Evolutionary conservation across 2,888 invertebrate genomes (phyloP), one percentile per base, ranked within the genome.

Genomic region (Chymomyza amoena): DNA sequence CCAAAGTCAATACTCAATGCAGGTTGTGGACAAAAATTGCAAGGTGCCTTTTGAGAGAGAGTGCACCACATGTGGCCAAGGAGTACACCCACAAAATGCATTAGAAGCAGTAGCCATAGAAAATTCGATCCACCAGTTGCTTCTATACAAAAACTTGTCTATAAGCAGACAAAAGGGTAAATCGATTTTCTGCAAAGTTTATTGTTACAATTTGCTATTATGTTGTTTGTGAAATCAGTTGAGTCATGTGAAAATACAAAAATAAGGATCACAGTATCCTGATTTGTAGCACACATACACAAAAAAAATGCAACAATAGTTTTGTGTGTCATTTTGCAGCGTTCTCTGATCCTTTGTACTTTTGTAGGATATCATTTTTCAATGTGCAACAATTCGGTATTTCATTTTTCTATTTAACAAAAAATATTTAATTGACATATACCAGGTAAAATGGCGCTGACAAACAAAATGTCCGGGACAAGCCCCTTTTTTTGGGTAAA

Each of bases 191-290:
- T 65, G 52, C 59, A 6, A 18, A n/a, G 15, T 28, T n/a, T 61
- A 18, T 79, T 78, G 80, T 78, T 78, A 68, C 68, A 65, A 78
- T 80, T 78, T 72, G 67, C 65, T 76, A 80, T 80, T 78, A 72
- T 78, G 70, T 75, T 72, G 70, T 77, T 72, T 72, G 68, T 54
- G 60, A 75, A 68, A 78, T 70, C 72, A 77, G 70, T 72, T 61
- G 72, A 71, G 69, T 78, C 77, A 77, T 77, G 61, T 67, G 68
- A 61, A 79, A 66, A 68, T 52, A 60, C 57, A 66, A 36, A 61
- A n/a, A 61, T 39, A 61, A 39, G 13, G 61, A 61, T 32, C 15
- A 61, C 36, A n/a, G 7, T 39, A 39, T 39, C 39, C 28, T 61
- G 28, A 32, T 61, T 32, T 39, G 16, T 61, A 4, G n/a, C 61